phyloP scores from a whole-genome alignment of 2,888 invertebrate genomes.

The Lamellibrachia satsuma region DNA sequence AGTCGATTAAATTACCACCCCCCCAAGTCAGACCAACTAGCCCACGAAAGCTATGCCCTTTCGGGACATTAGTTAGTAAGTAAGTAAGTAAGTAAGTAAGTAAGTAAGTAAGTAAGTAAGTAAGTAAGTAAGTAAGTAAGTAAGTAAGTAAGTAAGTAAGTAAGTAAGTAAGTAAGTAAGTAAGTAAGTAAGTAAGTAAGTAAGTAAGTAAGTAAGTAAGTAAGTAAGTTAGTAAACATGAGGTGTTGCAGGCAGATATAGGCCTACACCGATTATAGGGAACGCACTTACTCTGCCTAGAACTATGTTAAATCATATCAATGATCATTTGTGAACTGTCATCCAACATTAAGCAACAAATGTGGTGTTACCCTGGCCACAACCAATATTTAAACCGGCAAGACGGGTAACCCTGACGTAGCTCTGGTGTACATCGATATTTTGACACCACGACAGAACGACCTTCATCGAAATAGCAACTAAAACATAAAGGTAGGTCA shows the following conservation, averaged over 20 bases:
- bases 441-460: not conserved
- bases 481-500: not conserved
- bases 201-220: no score
- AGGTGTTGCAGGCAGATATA: not conserved
- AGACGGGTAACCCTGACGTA: not conserved
- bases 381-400: not conserved
- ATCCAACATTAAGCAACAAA: not conserved
- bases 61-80: no score
- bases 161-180: no score
- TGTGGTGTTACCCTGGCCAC: not conserved
- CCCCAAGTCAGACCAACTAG: no score
- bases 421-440: not conserved
- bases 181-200: no score
- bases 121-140: no score
- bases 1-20: no score
- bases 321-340: not conserved
- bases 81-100: no score
- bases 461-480: not conserved
- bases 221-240: not conserved
- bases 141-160: no score
- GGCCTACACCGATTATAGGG: not conserved
- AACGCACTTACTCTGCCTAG: not conserved
- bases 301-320: not conserved
- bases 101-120: no score
- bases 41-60: no score